Base-by-base conservation (phyloP, 2,797 vertebrate genomes). In the Phoxinus dragarum region DNA sequence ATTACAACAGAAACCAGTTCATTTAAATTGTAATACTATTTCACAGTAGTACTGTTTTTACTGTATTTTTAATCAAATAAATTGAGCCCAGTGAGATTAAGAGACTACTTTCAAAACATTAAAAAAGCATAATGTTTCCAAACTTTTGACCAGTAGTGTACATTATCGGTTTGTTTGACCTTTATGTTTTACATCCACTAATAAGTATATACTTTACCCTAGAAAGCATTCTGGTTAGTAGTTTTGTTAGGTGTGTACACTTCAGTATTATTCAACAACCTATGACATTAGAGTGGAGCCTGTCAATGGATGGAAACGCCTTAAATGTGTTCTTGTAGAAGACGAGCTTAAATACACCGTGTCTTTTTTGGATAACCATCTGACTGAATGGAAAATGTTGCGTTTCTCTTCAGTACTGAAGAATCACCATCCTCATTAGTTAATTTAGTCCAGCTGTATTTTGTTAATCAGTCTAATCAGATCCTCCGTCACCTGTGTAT, bases 261-360 rank as follows among this genome's bases (percentile, higher is more conserved):
- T 69, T 36, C 9, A 34, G 21, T 34, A 4, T 38, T 52, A 4
- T 40, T 34, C 0, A 44, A 14, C 5, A 66, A 14, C 27, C 14
- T 52, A 14, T 47, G 44, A 19, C 4, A 2, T 38, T 34, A 49
- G 10, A 31, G 56, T 59, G 34, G 59, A 47, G 84, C 23, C 2
- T 44, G 9, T 5, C 14, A 27, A 66, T 81, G 79, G 40, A 34
- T 36, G 56, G 64, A 54, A 72, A 82, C 49, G 14, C 38, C 36
- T 59, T 76, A n/a, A 59, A n/a, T 31, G 17, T 36, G 23, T 44
- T 0, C 17, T 77, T 34, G 27, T n/a, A 21, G 21, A 14, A 14
- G 38, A 54, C 5, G 5, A 44, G 23, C 19, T 88, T 72, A 64
- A 54, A 88, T 42, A 72, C 49, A 44, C 42, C 17, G 31, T 12